Evolutionary conservation across 2,113 vertebrate genomes (phyloP), one percentile per base, ranked within the genome.

Genomic region (Bubo scandiacus): DNA sequence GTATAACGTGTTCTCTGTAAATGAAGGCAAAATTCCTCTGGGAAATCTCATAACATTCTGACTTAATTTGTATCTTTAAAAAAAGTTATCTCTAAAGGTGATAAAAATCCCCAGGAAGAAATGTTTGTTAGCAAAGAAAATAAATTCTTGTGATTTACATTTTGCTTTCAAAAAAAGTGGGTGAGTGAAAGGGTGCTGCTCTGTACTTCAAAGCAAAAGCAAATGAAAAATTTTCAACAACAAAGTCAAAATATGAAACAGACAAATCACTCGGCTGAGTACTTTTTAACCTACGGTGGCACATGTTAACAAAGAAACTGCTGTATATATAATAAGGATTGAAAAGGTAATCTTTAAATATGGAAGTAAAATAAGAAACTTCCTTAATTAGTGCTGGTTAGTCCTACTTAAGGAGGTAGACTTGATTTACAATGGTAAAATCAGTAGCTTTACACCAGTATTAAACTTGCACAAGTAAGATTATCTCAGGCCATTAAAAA

Each of bases 61-160:
- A 97, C 96, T 98, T 97, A 96, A 97, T 97, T 96, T 97, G 78
- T 96, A 88, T 84, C 86, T 97, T 91, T 93, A 26, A 73, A 47
- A 97, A 82, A 87, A 90, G 40, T 97, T 97, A 54, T 95, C 83
- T 95, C 61, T 96, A 97, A 97, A 94, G 70, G 91, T 96, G 88
- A 97, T 89, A 90, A 97, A 97, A 93, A 94, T 90, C 68, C 89
- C 67, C 40, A 83, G n/a, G 71, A 95, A 97, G 88, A 97, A 96
- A 94, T 94, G 91, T 97, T 98, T 97, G 86, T 98, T 98, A 98
- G 81, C 91, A 97, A 97, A 97, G 96, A 97, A 98, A 98, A 98
- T 96, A 98, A 97, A 97, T 97, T 96, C 94, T 92, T 86, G 63
- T 81, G 86, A 98, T 98, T 98, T 98, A 97, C 96, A 98, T 98